Conservation (phyloP, 2,888 invertebrate genomes). For the Drosophila mimica region DNA sequence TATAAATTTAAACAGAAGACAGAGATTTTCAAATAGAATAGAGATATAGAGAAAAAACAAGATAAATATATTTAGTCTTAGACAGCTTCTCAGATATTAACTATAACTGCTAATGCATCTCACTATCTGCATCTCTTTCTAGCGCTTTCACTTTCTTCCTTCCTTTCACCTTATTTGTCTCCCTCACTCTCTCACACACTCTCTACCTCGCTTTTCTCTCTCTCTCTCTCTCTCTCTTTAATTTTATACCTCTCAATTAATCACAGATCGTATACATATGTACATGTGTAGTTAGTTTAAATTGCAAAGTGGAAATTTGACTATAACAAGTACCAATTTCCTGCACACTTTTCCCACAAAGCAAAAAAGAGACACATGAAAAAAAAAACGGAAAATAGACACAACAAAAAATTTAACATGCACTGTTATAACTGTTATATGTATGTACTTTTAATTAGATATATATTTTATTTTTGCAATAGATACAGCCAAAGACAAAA, state of each 20-base stretch:
- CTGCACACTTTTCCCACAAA: not conserved
- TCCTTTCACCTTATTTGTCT: not conserved
- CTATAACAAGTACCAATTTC: not conserved
- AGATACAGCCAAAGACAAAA: conserved; percentile 23
- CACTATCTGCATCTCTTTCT: not conserved
- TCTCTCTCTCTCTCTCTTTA: not conserved
- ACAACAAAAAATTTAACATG: not conserved
- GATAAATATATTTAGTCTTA: not conserved
- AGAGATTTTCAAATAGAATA: not conserved
- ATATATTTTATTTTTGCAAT: conserved; percentile 20
- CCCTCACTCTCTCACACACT: too few relatives aligned
- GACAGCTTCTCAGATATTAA: not conserved
- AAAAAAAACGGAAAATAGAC: conserved; percentile 20
- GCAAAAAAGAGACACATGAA: conserved; percentile 26
- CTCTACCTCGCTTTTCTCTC: not conserved
- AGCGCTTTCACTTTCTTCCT: not conserved
- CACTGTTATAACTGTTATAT: conserved; percentile 24
- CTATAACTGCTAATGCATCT: not conserved
- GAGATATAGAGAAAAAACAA: not conserved
- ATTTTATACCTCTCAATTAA: not conserved
- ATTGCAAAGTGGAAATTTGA: not conserved
- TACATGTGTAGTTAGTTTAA: not conserved
- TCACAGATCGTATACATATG: not conserved
- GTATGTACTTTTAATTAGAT: conserved; percentile 18
- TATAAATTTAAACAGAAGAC: not conserved